Base-by-base conservation (phyloP, 2,888 invertebrate genomes). In the Stegophylla sp. region DNA sequence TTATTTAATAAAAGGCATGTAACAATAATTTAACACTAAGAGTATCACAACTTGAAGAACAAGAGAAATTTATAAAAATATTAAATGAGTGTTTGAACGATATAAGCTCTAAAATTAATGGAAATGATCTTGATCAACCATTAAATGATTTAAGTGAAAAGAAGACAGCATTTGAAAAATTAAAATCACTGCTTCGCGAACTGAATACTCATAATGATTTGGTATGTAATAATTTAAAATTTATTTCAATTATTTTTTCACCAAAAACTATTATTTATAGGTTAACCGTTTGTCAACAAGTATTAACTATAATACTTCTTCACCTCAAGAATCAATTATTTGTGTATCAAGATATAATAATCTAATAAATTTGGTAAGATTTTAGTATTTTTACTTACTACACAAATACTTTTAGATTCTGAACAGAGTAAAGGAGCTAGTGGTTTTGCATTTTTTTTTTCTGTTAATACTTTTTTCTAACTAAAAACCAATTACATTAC, bases 131-230 rank as follows among this genome's bases (percentile, higher is more conserved):
- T 1, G 91, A 92, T 82, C 92, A 93, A 85, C 90, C 89, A 13
- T 89, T 93, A 43, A 93, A 94, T 85, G 96, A 97, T 86, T 88
- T 97, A 1, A 94, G 95, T 74, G 97, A 97, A 86, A 97, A 97
- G 87, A 92, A 94, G 84, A 93, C 95, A 0, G 91, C 93, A 63
- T 86, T 96, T 26, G 97, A 97, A 86, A 97, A 96, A 86, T 93
- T 93, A 86, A 93, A 91, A 85, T 91, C 92, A 0, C 90, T 95
- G 73, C 92, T 92, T 84, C 90, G 94, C 83, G 96, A 97, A 85
- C 91, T 95, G 64, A 91, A 90, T 82, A 91, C 92, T 0, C 94
- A 96, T 84, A 91, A 89, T 79, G 95, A 95, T 83, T 89, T 93
- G 45, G 90, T 95, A 53, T 82, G 83, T 83, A 59, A n/a, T 61